Evolutionary conservation across 1,140 invertebrate species (phyloP).

Genomic region (Cecropterus lyciades): DNA sequence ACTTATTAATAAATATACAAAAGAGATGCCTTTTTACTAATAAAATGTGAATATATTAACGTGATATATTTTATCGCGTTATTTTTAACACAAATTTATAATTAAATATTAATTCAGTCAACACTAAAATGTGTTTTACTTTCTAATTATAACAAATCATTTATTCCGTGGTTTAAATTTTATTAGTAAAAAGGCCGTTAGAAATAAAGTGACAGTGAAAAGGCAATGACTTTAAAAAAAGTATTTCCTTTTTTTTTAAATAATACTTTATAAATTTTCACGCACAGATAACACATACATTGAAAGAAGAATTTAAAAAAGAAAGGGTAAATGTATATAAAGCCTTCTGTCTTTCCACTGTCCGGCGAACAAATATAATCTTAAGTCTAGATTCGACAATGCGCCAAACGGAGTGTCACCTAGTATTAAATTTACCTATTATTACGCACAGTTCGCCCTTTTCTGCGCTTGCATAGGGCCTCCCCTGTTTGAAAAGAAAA

Average conservation of each 20-base stretch:
- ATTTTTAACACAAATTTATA: too few relatives aligned
- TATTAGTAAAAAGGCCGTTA: constrained; percentile 20
- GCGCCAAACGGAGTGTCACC: constrained; percentile 62
- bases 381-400: constrained; percentile 56
- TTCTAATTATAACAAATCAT: background rate
- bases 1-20: too few relatives aligned
- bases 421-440: constrained; percentile 55
- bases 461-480: constrained; percentile 56
- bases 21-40: constrained; percentile 3
- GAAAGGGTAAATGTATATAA: background rate
- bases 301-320: background rate
- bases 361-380: background rate
- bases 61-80: too few relatives aligned
- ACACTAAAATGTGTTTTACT: background rate
- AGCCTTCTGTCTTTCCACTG: constrained; percentile 14
- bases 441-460: constrained; percentile 61
- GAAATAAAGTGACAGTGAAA: background rate
- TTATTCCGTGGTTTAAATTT: background rate
- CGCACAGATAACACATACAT: constrained; percentile 7
- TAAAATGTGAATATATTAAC: background rate
- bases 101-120: background rate
- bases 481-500: constrained; percentile 49
- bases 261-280: background rate
- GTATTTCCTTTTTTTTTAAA: too few relatives aligned
- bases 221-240: too few relatives aligned